A percentile compares a stretch with the other conserved stretches of the same genome.
Conservation (phyloP, 2,113 vertebrate genomes). For the Ranitomeya variabilis region DNA sequence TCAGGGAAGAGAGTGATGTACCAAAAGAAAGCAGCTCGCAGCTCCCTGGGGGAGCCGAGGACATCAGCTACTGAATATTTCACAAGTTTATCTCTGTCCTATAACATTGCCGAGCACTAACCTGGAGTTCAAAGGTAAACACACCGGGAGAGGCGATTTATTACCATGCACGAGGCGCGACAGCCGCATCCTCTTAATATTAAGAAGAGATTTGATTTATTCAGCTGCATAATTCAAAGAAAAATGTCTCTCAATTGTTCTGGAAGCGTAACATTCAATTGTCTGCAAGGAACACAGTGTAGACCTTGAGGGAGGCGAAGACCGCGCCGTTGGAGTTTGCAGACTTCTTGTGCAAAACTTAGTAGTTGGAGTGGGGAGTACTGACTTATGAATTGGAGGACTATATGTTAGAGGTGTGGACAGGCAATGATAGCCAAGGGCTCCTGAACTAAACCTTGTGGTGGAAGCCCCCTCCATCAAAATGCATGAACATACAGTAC, state of each 20-base stretch:
- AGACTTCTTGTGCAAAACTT: neutral
- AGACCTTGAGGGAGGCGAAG: neutral
- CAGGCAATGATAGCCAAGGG: no score
- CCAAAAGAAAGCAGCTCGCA: constrained; percentile 64
- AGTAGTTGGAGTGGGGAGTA: neutral
- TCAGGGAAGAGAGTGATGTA: constrained; percentile 63
- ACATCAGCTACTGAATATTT: constrained; percentile 69
- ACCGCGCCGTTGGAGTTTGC: neutral
- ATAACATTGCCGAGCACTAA: constrained; percentile 62
- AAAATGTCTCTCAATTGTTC: constrained; percentile 9
- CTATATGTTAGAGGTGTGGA: neutral
- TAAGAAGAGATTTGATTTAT: constrained; percentile 43
- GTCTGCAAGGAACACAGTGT: constrained; percentile 4
- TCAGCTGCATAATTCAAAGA: constrained; percentile 36
- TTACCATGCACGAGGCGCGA: neutral
- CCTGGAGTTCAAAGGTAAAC: constrained; percentile 66
- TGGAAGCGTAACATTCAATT: constrained; percentile 7
- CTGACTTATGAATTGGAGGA: neutral
- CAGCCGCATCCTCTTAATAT: constrained; percentile 52
- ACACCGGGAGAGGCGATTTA: constrained; percentile 59
- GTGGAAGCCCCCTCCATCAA: no score
- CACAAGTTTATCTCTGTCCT: constrained; percentile 68
- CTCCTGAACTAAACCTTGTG: no score
- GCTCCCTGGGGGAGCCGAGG: constrained; percentile 66
- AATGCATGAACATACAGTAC: no score